These are phyloP conservation scores for Gracilinanus agilis DNA, from an alignment of 2,113 vertebrate species.

Conservation along the genomic window DNA sequence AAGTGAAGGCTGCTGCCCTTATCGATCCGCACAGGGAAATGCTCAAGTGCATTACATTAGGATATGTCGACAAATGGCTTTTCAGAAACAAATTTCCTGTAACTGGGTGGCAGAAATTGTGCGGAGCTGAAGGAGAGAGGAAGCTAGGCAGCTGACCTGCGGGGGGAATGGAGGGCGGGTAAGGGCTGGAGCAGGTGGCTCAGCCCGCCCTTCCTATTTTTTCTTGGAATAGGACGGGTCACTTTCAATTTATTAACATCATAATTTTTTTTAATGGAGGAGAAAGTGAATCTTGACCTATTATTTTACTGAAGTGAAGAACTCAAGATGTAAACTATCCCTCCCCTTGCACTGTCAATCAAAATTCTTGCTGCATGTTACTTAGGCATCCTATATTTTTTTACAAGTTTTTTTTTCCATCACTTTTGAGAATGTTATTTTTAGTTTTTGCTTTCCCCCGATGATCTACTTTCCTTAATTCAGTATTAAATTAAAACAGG, in stretches of 20 bases:
- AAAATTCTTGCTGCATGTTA: not conserved
- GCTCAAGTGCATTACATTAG: constrained; percentile 75
- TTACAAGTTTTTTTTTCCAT: not conserved
- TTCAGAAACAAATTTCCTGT: constrained; percentile 81
- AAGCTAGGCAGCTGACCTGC: constrained; percentile 70
- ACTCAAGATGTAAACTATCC: not conserved
- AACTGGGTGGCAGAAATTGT: constrained; percentile 76
- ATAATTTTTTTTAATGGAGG: not conserved
- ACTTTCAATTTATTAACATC: constrained; percentile 35
- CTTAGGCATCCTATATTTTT: not conserved
- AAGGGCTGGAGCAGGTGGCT: not conserved
- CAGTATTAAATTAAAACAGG: not conserved
- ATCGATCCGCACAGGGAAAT: constrained; percentile 75
- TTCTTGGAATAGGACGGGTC: constrained; percentile 17
- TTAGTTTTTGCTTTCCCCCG: not conserved
- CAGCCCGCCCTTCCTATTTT: not conserved
- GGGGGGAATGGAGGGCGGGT: constrained; percentile 31
- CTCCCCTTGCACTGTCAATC: not conserved
- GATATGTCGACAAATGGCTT: constrained; percentile 78
- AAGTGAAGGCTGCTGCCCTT: constrained; percentile 64
- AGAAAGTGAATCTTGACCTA: not conserved
- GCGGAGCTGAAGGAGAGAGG: constrained; percentile 72
- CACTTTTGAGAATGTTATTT: not conserved
- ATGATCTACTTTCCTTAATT: not conserved
- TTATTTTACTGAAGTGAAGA: not conserved